Conservation (phyloP, 1,140 invertebrate genomes). For the Papilio dardanus region DNA sequence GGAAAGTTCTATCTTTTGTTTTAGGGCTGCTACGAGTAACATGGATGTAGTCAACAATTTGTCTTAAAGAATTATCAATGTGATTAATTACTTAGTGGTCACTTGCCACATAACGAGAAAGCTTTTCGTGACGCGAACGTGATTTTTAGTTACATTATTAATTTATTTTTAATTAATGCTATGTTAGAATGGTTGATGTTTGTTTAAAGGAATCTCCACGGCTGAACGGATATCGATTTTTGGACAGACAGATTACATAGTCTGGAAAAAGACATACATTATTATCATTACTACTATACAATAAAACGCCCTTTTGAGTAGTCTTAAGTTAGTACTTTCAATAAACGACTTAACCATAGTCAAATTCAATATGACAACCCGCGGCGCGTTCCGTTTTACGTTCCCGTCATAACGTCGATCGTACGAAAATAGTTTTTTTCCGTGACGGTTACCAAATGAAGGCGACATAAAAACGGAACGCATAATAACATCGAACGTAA, state of each 20-base stretch:
- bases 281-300: too few relatives aligned
- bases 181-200: too few relatives aligned
- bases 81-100: too few relatives aligned
- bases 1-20: slow-evolving; percentile 33
- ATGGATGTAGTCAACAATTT: neutral
- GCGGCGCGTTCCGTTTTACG: slow-evolving; percentile 66
- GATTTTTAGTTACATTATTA: neutral
- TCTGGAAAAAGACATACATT: too few relatives aligned
- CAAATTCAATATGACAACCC: slow-evolving; percentile 73
- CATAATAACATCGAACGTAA: slow-evolving; percentile 67
- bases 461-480: slow-evolving; percentile 66
- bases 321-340: slow-evolving; percentile 36
- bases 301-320: too few relatives aligned
- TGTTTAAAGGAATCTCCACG: too few relatives aligned
- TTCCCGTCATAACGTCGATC: slow-evolving; percentile 51
- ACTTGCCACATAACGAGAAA: too few relatives aligned
- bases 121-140: neutral
- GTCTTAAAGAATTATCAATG: too few relatives aligned
- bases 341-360: slow-evolving; percentile 61
- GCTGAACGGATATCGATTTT: too few relatives aligned
- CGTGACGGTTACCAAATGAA: slow-evolving; percentile 64
- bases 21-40: slow-evolving; percentile 38
- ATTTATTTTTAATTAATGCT: too few relatives aligned
- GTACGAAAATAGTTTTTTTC: slow-evolving; percentile 68
- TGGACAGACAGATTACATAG: too few relatives aligned